Percentiles rank a stretch among this genome's conserved stretches.
Conservation (phyloP, 1,140 invertebrate species). For the Phthorimaea operculella region DNA sequence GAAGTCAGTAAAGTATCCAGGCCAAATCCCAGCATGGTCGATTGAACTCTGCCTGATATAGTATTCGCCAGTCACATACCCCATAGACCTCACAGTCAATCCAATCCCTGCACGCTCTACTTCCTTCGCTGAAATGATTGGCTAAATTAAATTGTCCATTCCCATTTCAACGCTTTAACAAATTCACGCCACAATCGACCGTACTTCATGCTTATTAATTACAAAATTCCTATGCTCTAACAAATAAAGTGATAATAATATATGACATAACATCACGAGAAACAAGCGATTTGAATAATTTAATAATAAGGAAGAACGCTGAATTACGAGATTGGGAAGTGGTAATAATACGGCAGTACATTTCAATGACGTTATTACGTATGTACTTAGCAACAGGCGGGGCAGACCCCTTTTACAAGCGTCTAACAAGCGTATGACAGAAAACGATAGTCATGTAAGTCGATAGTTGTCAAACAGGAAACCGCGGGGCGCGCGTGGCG, state of each 20-base stretch:
- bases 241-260: slow-evolving; percentile 19
- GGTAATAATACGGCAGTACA: slow-evolving; percentile 47
- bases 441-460: slow-evolving; percentile 66
- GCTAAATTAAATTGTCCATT: slow-evolving; percentile 51
- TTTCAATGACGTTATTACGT: slow-evolving; percentile 42
- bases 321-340: slow-evolving; percentile 37
- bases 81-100: neutral
- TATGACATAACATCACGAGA: slow-evolving; percentile 23
- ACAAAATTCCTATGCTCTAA: slow-evolving; percentile 27
- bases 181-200: slow-evolving; percentile 36
- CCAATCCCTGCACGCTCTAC: slow-evolving; percentile 32
- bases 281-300: slow-evolving; percentile 30
- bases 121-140: slow-evolving; percentile 53
- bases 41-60: neutral
- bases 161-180: slow-evolving; percentile 37
- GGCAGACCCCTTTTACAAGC: slow-evolving; percentile 53
- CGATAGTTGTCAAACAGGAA: slow-evolving; percentile 67
- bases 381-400: slow-evolving; percentile 54
- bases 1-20: slow-evolving; percentile 27
- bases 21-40: slow-evolving; percentile 40
- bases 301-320: slow-evolving; percentile 48
- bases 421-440: slow-evolving; percentile 61
- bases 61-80: neutral
- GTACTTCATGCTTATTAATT: slow-evolving; percentile 28
- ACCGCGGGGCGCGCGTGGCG: slow-evolving; percentile 57